Conservation (phyloP, 2,888 invertebrate species). For the Tenthredo amoena region DNA sequence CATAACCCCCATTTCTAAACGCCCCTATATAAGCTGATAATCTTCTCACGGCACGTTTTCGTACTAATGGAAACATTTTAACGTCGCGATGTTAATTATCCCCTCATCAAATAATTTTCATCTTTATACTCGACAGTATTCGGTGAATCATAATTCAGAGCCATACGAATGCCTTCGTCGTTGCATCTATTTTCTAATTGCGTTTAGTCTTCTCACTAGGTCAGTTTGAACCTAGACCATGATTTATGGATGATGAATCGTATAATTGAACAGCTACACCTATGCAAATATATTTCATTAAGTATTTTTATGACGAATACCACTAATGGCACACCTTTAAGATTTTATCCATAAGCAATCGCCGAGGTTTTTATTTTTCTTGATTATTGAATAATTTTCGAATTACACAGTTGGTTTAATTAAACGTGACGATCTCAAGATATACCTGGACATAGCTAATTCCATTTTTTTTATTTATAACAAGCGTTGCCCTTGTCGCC, state of each 20-base stretch:
- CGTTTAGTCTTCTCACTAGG: background rate
- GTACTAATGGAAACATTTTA: background rate
- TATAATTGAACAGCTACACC: slow-evolving; percentile 8
- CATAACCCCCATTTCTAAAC: slow-evolving; percentile 47
- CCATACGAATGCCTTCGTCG: background rate
- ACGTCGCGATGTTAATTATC: background rate
- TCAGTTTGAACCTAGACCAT: background rate
- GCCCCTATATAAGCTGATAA: slow-evolving; percentile 10
- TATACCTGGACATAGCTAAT: background rate
- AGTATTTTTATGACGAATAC: slow-evolving; percentile 2
- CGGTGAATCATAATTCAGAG: background rate
- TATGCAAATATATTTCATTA: background rate
- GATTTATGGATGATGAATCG: background rate
- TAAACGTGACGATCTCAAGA: background rate
- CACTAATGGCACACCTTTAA: background rate
- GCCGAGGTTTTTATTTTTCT: background rate
- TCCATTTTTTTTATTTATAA: slow-evolving; percentile 26
- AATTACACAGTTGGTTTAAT: background rate
- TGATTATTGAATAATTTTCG: background rate
- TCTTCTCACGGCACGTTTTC: background rate
- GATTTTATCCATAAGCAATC: background rate
- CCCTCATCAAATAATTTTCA: background rate
- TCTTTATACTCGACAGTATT: background rate
- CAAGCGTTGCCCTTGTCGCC: slow-evolving; percentile 60
- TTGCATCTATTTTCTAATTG: background rate